phyloP scores from a whole-genome alignment of 2,113 vertebrate species.

The Laticauda colubrina region DNA sequence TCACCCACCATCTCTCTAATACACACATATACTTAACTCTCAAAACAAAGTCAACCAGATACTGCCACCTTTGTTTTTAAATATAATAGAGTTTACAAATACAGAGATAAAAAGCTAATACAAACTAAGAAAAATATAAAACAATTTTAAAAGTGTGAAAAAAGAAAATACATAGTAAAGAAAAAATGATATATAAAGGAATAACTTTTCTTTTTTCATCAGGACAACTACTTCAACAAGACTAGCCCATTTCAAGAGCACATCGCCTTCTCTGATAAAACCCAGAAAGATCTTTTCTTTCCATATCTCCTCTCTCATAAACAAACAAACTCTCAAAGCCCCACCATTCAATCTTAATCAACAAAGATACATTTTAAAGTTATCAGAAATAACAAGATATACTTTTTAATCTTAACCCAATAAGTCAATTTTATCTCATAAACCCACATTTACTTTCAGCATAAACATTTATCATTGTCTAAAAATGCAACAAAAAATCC shows the following conservation, averaged over 20 bases:
- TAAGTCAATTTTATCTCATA: not conserved
- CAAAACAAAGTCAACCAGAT: not conserved
- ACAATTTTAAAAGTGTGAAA: not conserved
- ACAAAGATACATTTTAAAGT: not conserved
- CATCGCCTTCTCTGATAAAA: not conserved
- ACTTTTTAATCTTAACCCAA: not conserved
- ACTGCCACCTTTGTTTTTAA: not conserved
- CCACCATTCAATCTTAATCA: not conserved
- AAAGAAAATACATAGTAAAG: not conserved
- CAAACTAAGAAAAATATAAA: not conserved
- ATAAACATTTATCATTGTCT: not conserved
- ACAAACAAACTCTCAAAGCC: no score
- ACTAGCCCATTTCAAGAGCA: not conserved
- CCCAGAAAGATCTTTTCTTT: not conserved
- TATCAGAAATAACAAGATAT: not conserved
- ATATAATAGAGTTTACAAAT: not conserved
- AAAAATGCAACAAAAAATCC: not conserved
- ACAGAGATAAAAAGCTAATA: not conserved
- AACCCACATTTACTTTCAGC: not conserved
- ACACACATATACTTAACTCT: not conserved
- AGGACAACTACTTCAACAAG: not conserved
- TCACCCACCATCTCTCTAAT: not conserved
- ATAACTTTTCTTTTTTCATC: not conserved
- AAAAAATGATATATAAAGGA: not conserved
- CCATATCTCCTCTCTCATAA: no score